Percentiles rank a stretch among this genome's conserved stretches.
phyloP scores from a whole-genome alignment of 2,113 vertebrate species.

The Canis aureus region DNA sequence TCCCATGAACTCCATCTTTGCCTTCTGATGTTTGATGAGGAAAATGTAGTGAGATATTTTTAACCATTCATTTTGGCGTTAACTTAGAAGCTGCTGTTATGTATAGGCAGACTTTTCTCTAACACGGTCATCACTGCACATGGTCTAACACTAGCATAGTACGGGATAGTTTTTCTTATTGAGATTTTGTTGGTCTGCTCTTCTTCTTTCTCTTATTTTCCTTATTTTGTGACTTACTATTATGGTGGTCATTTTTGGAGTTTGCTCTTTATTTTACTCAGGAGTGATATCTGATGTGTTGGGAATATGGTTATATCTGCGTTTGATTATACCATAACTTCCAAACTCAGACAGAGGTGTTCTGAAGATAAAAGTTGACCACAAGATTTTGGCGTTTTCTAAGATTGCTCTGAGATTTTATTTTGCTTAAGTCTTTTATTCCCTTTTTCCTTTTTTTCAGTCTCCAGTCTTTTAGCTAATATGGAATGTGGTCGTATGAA shows the following conservation, averaged over 20 bases:
- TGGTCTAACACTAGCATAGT: background rate
- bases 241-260: slow-evolving; percentile 46
- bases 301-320: slow-evolving; percentile 21
- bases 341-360: background rate
- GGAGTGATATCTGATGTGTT: background rate
- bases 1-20: background rate
- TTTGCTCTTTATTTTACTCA: slow-evolving; percentile 37
- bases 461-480: background rate
- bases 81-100: slow-evolving; percentile 31
- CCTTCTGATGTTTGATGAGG: slow-evolving; percentile 52
- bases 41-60: slow-evolving; percentile 37
- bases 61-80: slow-evolving; percentile 33
- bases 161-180: slow-evolving; percentile 43
- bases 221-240: slow-evolving; percentile 17
- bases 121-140: background rate
- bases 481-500: slow-evolving; percentile 4
- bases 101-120: slow-evolving; percentile 1
- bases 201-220: background rate
- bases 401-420: slow-evolving; percentile 24
- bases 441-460: background rate
- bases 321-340: slow-evolving; percentile 36
- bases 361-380: slow-evolving; percentile 44
- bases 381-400: slow-evolving; percentile 52
- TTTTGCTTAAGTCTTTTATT: background rate
- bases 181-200: slow-evolving; percentile 30